Conservation (phyloP, 2,113 vertebrate species). For the Lichenostomus cassidix region DNA sequence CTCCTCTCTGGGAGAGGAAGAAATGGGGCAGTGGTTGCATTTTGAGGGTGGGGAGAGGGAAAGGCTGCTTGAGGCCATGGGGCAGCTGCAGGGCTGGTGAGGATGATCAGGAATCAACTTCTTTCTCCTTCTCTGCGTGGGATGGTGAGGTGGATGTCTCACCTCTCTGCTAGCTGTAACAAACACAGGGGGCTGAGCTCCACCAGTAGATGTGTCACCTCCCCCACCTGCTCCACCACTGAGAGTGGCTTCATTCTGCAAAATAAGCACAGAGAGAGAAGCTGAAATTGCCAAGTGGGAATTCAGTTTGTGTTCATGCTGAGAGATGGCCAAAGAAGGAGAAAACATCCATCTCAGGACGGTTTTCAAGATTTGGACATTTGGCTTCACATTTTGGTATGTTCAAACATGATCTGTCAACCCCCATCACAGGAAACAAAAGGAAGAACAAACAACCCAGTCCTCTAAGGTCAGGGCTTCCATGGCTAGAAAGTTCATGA, state of each 20-base stretch:
- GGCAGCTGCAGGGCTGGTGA: not conserved
- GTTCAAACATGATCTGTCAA: not conserved
- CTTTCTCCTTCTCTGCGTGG: not conserved
- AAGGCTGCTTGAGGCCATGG: not conserved
- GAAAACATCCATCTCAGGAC: not conserved
- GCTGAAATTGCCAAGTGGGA: not conserved
- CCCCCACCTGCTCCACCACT: not conserved
- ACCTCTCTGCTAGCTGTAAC: not conserved
- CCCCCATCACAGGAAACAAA: not conserved
- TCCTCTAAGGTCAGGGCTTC: not conserved
- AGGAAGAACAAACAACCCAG: not conserved
- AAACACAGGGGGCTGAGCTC: not conserved
- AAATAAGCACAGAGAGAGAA: not conserved
- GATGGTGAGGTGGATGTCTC: not conserved
- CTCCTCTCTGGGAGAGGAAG: slow-evolving; percentile 1
- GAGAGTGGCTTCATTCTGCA: not conserved
- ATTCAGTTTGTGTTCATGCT: not conserved
- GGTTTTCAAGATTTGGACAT: not conserved
- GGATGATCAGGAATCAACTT: not conserved
- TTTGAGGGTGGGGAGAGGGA: not conserved
- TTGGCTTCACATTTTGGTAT: not conserved
- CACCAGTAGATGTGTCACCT: not conserved
- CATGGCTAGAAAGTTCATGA: not conserved
- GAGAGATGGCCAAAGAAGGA: slow-evolving; percentile 18
- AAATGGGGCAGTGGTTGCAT: not conserved